phyloP scores from a whole-genome alignment of 2,797 vertebrate genomes.

The Onychomys torridus region DNA sequence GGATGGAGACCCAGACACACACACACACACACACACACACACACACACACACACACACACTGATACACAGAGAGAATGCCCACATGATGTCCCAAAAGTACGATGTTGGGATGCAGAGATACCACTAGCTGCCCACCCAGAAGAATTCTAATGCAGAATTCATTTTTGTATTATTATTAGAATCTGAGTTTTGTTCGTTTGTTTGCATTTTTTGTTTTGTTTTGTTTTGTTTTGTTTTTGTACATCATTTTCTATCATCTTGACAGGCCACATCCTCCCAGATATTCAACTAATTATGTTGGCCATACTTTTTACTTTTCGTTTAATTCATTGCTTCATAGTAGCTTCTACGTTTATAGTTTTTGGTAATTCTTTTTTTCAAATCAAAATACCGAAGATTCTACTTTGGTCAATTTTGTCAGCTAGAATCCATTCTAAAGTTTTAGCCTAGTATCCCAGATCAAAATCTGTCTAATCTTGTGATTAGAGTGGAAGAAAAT shows the following conservation, averaged over 20 bases:
- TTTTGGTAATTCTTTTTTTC: slow-evolving; percentile 33
- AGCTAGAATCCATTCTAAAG: neutral
- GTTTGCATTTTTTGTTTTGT: neutral
- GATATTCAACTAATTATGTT: neutral
- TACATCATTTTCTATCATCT: neutral
- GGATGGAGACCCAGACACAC: too few species aligned
- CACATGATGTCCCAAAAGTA: neutral
- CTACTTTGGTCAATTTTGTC: slow-evolving; percentile 3
- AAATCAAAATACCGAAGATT: slow-evolving; percentile 9
- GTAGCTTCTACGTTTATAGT: neutral
- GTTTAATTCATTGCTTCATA: neutral
- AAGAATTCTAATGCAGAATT: neutral
- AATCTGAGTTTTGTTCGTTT: neutral
- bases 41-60: too few species aligned
- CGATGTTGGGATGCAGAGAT: neutral
- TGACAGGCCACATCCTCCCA: neutral
- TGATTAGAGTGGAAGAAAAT: neutral
- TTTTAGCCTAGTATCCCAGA: neutral
- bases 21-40: too few species aligned
- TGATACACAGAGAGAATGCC: too few species aligned
- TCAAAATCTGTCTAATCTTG: neutral
- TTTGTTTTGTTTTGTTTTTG: neutral
- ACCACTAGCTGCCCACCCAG: neutral
- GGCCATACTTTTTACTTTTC: neutral
- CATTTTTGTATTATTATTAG: neutral